A percentile compares a stretch with the other conserved stretches of the same genome.
Evolutionary conservation across 1,140 invertebrate genomes (phyloP).

Genomic region (Paramacrobiotus metropolitanus): DNA sequence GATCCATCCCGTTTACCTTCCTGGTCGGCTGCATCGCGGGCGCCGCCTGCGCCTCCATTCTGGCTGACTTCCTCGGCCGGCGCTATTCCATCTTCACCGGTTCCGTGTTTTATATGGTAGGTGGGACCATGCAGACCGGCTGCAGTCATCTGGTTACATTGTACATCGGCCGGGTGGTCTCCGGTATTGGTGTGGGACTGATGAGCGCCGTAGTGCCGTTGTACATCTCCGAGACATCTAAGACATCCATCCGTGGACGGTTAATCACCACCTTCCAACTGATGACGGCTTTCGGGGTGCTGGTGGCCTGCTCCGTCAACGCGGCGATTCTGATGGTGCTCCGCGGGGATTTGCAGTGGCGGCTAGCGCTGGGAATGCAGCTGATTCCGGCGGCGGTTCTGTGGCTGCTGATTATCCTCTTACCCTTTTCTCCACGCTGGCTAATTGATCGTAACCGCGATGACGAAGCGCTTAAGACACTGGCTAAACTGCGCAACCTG

Average conservation of each 20-base stretch:
- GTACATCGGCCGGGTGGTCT: conserved; percentile 29
- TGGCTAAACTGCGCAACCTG: conserved; percentile 22
- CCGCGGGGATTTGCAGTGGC: neutral
- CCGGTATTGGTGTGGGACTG: conserved; percentile 36
- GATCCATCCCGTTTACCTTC: neutral
- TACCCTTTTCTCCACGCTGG: conserved; percentile 37
- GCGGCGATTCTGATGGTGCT: neutral
- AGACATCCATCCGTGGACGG: conserved; percentile 27
- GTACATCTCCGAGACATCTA: conserved; percentile 35
- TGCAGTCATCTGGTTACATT: conserved; percentile 27
- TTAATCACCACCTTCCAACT: conserved; percentile 22
- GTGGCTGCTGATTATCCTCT: conserved; percentile 33
- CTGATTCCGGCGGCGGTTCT: conserved; percentile 31
- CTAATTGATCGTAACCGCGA: conserved; percentile 23
- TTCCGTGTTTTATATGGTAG: conserved; percentile 30
- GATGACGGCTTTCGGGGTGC: neutral
- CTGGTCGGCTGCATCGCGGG: conserved; percentile 13
- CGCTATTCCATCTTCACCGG: conserved; percentile 30
- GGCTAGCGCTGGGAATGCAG: neutral
- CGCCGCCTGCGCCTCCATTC: neutral
- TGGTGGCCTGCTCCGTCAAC: neutral
- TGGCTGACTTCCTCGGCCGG: conserved; percentile 27
- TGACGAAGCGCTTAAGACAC: conserved; percentile 23
- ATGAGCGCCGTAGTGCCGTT: conserved; percentile 36
- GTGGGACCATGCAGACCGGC: conserved; percentile 30